Evolutionary conservation across 2,113 vertebrate species (phyloP), one percentile per base, ranked within the genome.

Genomic region (Dipodomys merriami): DNA sequence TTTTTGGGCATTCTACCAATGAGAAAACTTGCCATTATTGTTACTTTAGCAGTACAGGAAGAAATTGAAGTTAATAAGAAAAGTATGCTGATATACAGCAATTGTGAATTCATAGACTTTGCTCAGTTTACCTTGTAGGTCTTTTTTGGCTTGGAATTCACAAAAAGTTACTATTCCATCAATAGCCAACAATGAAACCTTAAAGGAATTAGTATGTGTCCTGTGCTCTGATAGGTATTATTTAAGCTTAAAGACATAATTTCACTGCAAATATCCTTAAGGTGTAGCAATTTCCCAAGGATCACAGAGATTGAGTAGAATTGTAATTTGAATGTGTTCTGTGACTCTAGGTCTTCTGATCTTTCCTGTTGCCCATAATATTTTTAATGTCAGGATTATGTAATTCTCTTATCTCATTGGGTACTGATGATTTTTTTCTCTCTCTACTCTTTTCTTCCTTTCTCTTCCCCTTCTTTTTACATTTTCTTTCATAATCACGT

Each of bases 71-170:
- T 91, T 87, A 90, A 33, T 18, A 49, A 84, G 65, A 91, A 90
- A 96, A 78, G 83, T 80, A 74, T 79, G 69, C 86, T 78, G 30
- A 91, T 79, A 29, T 1, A 19, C 30, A 83, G 69, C 87, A 84
- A 62, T 90, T 67, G 23, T 88, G 15, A 83, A 76, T 83, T 83
- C 15, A 80, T 30, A 85, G n/a, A 13, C 19, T 78, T 95, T 94
- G 33, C 68, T 46, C 80, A 87, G 18, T 74, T 10, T 90, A 35
- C 23, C 65, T 85, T 46, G 16, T 39, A 39, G 39, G 39, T 39
- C 78, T 95, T 90, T 64, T 79, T 94, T 93, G 91, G 29, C n/a
- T 82, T 72, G 62, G 4, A 85, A 93, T 88, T 93, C 83, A 53
- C 80, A 79, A 35, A 53, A 62, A 44, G 12, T 67, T 62, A 57